These are phyloP conservation scores for Clarias laeviceps DNA, from an alignment of 2,797 vertebrate species.

Conservation along the genomic window DNA sequence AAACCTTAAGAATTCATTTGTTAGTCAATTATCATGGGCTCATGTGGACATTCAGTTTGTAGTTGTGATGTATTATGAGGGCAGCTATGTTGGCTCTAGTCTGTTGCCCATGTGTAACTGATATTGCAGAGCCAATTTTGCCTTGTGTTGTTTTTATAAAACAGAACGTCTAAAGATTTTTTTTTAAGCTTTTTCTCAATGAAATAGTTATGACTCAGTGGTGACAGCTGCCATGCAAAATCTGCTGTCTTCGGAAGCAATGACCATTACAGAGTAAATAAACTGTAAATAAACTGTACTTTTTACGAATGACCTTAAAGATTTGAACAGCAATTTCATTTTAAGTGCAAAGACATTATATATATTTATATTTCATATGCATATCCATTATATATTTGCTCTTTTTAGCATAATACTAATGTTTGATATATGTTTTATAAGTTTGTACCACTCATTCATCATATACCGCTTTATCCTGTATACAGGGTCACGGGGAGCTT, in stretches of 20 bases:
- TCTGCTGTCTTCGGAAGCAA: background rate
- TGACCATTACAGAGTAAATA: no score
- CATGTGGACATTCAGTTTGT: background rate
- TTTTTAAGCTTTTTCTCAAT: background rate
- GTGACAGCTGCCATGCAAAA: background rate
- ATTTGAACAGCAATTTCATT: background rate
- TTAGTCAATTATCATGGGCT: no score
- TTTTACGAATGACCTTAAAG: background rate
- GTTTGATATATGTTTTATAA: background rate
- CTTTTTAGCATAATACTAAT: background rate
- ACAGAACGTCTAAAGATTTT: background rate
- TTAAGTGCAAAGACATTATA: background rate
- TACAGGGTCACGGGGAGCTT: no score
- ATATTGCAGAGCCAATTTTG: background rate
- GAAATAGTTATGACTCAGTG: background rate
- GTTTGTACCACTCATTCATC: no score
- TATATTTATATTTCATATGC: no score
- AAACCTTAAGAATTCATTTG: background rate
- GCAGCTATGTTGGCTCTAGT: background rate
- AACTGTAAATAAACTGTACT: background rate
- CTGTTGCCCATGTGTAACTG: background rate
- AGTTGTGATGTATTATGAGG: background rate
- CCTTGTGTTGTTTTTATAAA: background rate
- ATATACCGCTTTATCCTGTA: no score
- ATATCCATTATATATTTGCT: background rate